Base-by-base conservation (phyloP, 2,113 vertebrate genomes). In the Stegostoma tigrinum region DNA sequence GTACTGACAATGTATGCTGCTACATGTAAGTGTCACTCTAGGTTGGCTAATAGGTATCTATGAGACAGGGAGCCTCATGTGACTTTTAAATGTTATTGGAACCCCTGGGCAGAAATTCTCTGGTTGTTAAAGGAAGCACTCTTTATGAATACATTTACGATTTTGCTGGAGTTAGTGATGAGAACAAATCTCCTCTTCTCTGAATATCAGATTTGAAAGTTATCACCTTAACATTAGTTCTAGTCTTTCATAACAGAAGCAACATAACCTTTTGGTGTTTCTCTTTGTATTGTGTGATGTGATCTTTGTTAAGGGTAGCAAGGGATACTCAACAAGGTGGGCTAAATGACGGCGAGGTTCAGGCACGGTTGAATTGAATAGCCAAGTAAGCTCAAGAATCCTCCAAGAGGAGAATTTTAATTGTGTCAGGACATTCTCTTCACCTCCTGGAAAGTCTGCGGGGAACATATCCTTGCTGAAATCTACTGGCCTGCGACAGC, bases 81-180 rank as follows among this genome's bases (percentile, higher is more conserved):
- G 89, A 66, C 89, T 64, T 66, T 19, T 21, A 93, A 38, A 93
- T 91, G 89, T 93, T 64, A 93, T n/a, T 34, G 8, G 89, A 93
- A 93, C 61, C 89, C 89, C 61, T 67, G 34, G 89, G 89, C 19
- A n/a, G n/a, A 67, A 38, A 38, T 67, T 38, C 89, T 93, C n/a
- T 38, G 89, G 34, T 93, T 19, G 7, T 93, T 93, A 93, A 6
- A 38, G 66, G 61, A 10, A 38, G 34, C n/a, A 15, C n/a, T 64
- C 34, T 38, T 93, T 67, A n/a, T 93, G 89, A 93, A 93, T 23
- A n/a, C 7, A 66, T 93, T 91, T 91, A 64, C 30, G 15, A 64
- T 91, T 91, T 66, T 93, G 61, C 61, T 93, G 0, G 34, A 67
- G 34, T 67, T 66, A 38, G 15, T 42, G 34, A 7, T 34, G 24